Evolutionary conservation across 2,888 invertebrate species (phyloP), one percentile per base, ranked within the genome.

Genomic region (Stictocephala bisonia): DNA sequence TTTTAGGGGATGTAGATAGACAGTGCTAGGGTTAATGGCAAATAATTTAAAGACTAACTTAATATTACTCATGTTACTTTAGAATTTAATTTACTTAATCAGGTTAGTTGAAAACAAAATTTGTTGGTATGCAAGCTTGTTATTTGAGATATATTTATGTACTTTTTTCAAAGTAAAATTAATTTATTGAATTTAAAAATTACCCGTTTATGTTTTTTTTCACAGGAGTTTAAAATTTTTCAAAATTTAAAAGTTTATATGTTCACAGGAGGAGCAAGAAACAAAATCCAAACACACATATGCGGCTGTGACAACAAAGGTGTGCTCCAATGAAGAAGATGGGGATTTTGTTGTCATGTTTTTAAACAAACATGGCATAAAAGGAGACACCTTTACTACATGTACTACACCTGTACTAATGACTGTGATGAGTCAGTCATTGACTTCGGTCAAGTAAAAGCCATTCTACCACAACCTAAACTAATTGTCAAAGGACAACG

Each of bases 261-360:
- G 7, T 24, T 58, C 27, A 58, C 58, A 58, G 58, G 58, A 26
- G 58, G 58, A 29, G 26, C 58, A 58, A 58, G 58, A 18, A 58
- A 58, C 13, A 58, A 58, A 50, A 58, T n/a, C 27, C 27, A 58
- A 58, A 58, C 24, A 22, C 58, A 58, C 58, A 11, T 58, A 58
- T 58, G 58, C 58, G 11, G 31, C 58, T 26, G 58, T 58, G 18
- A 27, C 27, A 26, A 58, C 58, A 7, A 58, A 58, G 27, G 26
- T 58, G 58, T 58, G 58, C 27, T 11, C 15, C 3, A 15, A 58
- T 26, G 58, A 58, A 58, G 58, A 58, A 58, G 58, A 58, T 58
- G 58, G 58, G 58, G 27, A 58, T 26, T 58, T 26, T 27, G 27
- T 58, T n/a, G 58, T 58, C 11, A 27, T 58, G 27, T 58, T 58